Evolutionary conservation across 2,797 vertebrate genomes (phyloP).

Genomic region (Chelon labrosus): DNA sequence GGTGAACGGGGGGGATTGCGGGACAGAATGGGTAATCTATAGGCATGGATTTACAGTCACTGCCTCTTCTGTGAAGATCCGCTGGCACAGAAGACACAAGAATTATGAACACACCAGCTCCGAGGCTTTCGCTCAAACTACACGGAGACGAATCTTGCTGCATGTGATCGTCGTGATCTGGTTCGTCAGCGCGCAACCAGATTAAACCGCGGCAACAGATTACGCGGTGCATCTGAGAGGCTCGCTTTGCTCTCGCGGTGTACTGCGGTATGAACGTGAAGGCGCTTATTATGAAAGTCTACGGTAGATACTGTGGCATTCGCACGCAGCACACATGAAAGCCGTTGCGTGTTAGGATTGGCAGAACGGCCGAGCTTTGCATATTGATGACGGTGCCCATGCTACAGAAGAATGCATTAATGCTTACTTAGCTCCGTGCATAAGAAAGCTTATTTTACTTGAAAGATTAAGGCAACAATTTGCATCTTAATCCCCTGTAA

Average conservation of each 20-base stretch:
- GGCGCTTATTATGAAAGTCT: constrained; percentile 14
- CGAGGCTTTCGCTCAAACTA: constrained; percentile 44
- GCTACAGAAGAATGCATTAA: constrained; percentile 28
- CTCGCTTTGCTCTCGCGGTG: not conserved
- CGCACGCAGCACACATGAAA: constrained; percentile 11
- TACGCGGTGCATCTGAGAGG: not conserved
- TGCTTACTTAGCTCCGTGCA: constrained; percentile 51
- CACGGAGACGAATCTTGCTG: constrained; percentile 15
- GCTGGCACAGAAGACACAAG: constrained; percentile 53
- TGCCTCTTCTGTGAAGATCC: constrained; percentile 57
- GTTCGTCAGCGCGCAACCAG: constrained; percentile 16
- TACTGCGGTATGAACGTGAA: constrained; percentile 13
- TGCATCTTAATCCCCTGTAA: constrained; percentile 69
- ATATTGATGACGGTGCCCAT: constrained; percentile 48
- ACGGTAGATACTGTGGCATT: constrained; percentile 11
- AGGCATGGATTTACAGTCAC: constrained; percentile 78
- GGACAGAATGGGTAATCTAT: constrained; percentile 75
- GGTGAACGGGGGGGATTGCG: constrained; percentile 59
- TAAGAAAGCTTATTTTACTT: constrained; percentile 59
- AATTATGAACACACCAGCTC: constrained; percentile 62
- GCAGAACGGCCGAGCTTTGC: constrained; percentile 56
- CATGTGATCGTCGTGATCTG: constrained; percentile 49
- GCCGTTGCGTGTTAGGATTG: constrained; percentile 20
- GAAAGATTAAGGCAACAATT: constrained; percentile 71
- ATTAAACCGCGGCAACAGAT: constrained; percentile 32